Conservation (phyloP, 2,113 vertebrate genomes). For the Leptocoma aspasia region DNA sequence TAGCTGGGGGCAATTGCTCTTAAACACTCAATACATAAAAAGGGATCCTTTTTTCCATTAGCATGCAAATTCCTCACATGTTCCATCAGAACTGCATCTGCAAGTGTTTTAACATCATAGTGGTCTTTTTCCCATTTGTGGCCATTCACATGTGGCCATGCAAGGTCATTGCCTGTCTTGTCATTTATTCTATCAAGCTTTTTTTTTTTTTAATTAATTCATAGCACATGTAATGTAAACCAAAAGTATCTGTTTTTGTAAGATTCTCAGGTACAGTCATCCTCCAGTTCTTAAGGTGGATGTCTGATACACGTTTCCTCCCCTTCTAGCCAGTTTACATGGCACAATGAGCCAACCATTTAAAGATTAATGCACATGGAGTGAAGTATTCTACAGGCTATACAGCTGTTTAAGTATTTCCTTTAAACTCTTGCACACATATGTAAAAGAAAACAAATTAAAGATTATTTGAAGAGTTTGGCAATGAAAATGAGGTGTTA, state of each 20-base stretch:
- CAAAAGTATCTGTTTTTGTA: neutral
- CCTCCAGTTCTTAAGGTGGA: neutral
- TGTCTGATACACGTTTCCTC: neutral
- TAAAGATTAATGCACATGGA: neutral
- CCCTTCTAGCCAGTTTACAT: neutral
- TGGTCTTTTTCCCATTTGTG: neutral
- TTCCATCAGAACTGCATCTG: neutral
- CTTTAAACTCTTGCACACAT: conserved; percentile 24
- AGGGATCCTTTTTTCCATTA: neutral
- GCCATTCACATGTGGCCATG: neutral
- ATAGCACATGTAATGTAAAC: neutral
- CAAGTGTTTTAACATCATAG: neutral
- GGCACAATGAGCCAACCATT: neutral
- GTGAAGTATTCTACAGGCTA: neutral
- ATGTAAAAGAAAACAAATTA: conserved; percentile 51
- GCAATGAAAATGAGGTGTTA: conserved; percentile 44
- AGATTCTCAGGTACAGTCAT: neutral
- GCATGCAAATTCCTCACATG: neutral
- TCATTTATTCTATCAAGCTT: neutral
- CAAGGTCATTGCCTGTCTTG: neutral
- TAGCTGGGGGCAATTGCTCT: conserved; percentile 36
- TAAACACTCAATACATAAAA: neutral
- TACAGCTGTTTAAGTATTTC: neutral
- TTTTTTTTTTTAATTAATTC: neutral
- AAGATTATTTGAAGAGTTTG: conserved; percentile 44